Conservation (phyloP, 2,797 vertebrate species). For the Lutjanus campechanus region DNA sequence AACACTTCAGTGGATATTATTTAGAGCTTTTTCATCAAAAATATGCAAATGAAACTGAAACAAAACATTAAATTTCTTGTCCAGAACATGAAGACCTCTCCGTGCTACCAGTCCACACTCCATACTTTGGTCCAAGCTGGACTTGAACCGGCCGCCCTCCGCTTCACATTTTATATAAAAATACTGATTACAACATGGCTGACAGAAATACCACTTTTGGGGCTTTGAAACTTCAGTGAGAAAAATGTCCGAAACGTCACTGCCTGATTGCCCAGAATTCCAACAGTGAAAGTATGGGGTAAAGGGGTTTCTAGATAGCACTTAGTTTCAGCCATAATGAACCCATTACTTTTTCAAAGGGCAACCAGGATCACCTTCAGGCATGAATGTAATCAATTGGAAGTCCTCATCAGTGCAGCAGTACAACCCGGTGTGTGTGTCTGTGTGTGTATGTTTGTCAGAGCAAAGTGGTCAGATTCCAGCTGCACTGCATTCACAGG, state of each 20-base stretch:
- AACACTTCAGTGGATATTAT: neutral
- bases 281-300: neutral
- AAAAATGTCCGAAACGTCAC: too few species aligned
- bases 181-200: too few species aligned
- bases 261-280: neutral
- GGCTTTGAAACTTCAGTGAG: too few species aligned
- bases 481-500: slow-evolving; percentile 15
- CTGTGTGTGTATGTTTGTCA: slow-evolving; percentile 15
- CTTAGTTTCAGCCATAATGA: neutral
- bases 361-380: neutral
- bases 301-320: neutral
- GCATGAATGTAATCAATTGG: slow-evolving; percentile 16
- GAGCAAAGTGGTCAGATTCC: slow-evolving; percentile 6
- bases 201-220: too few species aligned
- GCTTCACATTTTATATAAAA: too few species aligned
- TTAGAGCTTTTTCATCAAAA: neutral
- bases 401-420: slow-evolving; percentile 18
- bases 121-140: too few species aligned
- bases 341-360: slow-evolving; percentile 3
- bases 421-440: neutral
- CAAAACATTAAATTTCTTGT: too few species aligned
- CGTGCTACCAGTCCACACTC: too few species aligned
- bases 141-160: too few species aligned
- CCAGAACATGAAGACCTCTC: too few species aligned
- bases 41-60: too few species aligned